phyloP scores from a whole-genome alignment of 2,888 invertebrate genomes.

The Napeogenes sylphis region DNA sequence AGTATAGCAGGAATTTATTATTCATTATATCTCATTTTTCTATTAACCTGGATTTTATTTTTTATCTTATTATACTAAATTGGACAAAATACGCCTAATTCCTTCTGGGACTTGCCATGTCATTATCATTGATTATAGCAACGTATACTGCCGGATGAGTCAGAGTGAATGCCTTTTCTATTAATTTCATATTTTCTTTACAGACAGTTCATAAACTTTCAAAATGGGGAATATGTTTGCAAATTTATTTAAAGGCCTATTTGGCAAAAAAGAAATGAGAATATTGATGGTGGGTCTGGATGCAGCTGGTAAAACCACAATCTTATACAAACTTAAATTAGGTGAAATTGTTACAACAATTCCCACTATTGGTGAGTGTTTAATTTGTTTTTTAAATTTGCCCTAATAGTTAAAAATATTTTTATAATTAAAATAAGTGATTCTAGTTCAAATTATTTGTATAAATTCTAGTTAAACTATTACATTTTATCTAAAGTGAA shows the following conservation, averaged over 20 bases:
- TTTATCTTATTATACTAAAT: conserved; percentile 7
- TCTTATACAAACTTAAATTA: conserved; percentile 99
- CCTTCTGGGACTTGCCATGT: conserved; percentile 68
- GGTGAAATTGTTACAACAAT: conserved; percentile 99
- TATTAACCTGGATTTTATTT: conserved; percentile 6
- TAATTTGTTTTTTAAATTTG: background rate
- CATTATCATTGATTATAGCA: conserved; percentile 72
- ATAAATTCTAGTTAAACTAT: background rate
- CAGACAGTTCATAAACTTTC: conserved; percentile 76
- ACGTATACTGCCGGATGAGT: conserved; percentile 63
- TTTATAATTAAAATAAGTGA: background rate
- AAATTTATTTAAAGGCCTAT: conserved; percentile 98
- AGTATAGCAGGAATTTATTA: conserved; percentile 3
- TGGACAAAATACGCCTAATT: conserved; percentile 32
- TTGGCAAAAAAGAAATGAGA: conserved; percentile 99
- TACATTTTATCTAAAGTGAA: conserved; percentile 2
- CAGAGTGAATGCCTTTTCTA: conserved; percentile 51
- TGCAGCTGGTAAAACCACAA: conserved; percentile 99
- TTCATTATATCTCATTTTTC: conserved; percentile 5
- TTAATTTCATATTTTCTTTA: conserved; percentile 49
- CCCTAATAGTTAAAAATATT: background rate
- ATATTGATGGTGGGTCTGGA: conserved; percentile 99
- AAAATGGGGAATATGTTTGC: conserved; percentile 99
- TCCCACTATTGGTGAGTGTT: conserved; percentile 96
- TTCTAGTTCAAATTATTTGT: background rate